These are phyloP conservation scores for Haplotaxodon microlepis DNA, from an alignment of 2,113 vertebrate genomes.

Conservation along the genomic window DNA sequence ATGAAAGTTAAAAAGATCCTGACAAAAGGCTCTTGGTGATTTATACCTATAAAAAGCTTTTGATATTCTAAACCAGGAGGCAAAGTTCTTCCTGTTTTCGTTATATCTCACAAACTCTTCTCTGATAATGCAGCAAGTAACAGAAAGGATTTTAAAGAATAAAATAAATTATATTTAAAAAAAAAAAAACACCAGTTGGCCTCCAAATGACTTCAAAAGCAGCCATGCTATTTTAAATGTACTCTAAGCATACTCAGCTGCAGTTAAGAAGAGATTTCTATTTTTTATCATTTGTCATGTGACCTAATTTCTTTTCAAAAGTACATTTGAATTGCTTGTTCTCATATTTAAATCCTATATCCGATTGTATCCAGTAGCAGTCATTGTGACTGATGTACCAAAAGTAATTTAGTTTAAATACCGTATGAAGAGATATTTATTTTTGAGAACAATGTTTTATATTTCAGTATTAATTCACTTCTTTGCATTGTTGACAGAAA, in stretches of 20 bases:
- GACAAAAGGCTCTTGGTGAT: constrained; percentile 13
- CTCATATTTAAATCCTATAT: background rate
- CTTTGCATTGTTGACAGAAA: constrained; percentile 14
- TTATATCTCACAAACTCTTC: background rate
- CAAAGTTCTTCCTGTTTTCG: background rate
- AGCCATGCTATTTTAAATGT: background rate
- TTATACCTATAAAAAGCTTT: constrained; percentile 8
- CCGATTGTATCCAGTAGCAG: constrained; percentile 9
- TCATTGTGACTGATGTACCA: constrained; percentile 28
- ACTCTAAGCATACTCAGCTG: background rate
- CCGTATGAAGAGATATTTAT: constrained; percentile 26
- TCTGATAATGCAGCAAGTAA: background rate
- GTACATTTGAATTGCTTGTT: constrained; percentile 20
- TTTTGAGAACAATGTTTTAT: constrained; percentile 29
- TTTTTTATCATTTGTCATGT: background rate
- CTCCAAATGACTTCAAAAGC: background rate
- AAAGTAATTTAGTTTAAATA: constrained; percentile 24
- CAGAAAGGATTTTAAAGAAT: background rate
- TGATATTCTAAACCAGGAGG: constrained; percentile 1
- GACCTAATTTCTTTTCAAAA: constrained; percentile 6
- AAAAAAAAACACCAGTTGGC: background rate
- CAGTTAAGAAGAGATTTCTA: background rate
- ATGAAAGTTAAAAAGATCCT: background rate
- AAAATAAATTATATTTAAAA: background rate
- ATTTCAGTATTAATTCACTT: constrained; percentile 42